phyloP scores from a whole-genome alignment of 92 coral and sea anemone species.

The Actinostola sp. region DNA sequence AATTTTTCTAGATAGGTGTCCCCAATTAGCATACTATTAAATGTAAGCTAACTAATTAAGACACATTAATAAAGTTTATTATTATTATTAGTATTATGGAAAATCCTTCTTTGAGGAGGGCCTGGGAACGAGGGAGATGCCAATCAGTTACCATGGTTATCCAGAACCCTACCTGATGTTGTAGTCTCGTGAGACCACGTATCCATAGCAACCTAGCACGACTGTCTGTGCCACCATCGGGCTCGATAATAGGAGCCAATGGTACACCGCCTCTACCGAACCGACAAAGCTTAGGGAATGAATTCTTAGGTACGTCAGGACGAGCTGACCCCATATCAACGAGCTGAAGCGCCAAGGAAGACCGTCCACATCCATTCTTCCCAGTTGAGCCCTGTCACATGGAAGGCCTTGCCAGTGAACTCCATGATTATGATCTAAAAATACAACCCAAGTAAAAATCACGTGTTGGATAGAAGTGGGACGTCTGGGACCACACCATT shows the following conservation, averaged over 20 bases:
- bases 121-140: not conserved
- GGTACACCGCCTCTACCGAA: constrained; percentile 88
- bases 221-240: constrained; percentile 87
- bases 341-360: constrained; percentile 90
- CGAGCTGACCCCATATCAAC: constrained; percentile 94
- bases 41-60: too few species aligned
- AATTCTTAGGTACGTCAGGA: constrained; percentile 86
- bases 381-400: constrained; percentile 81
- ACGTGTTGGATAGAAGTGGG: too few species aligned
- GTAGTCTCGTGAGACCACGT: constrained; percentile 95
- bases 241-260: constrained; percentile 68
- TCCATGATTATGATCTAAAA: constrained; percentile 85
- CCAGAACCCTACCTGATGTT: constrained; percentile 78
- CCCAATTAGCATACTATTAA: too few species aligned
- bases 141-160: not conserved
- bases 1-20: too few species aligned
- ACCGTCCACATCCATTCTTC: constrained; percentile 98
- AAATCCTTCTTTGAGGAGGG: too few species aligned
- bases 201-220: constrained; percentile 96
- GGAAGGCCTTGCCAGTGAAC: constrained; percentile 97
- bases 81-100: too few species aligned
- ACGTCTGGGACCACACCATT: too few species aligned
- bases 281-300: constrained; percentile 94
- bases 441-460: too few species aligned
- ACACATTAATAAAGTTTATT: too few species aligned